Percentiles rank a stretch among this genome's conserved stretches.
phyloP scores from a whole-genome alignment of 2,113 vertebrate species.

The Parus major region DNA sequence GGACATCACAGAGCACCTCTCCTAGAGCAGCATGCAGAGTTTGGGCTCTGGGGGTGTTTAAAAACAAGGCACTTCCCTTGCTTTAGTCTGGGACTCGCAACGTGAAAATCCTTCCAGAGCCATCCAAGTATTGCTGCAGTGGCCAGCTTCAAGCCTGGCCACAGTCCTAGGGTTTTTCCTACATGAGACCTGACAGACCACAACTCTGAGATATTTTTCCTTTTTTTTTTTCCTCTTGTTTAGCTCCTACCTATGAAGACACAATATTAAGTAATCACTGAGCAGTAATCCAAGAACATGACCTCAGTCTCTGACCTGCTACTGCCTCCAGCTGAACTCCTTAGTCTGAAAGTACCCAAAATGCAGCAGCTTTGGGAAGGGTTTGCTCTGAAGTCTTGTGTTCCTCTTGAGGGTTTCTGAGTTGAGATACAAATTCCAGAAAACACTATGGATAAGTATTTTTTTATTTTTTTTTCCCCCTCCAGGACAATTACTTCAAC shows the following conservation, averaged over 20 bases:
- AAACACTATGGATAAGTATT: neutral
- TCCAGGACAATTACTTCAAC: neutral
- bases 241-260: neutral
- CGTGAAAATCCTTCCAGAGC: neutral
- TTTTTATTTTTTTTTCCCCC: no score
- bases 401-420: neutral
- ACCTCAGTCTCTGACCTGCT: neutral
- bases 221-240: neutral
- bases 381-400: neutral
- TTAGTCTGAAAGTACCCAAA: neutral
- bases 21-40: neutral
- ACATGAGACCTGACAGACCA: neutral
- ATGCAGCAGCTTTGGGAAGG: neutral
- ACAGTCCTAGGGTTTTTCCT: neutral
- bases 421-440: neutral
- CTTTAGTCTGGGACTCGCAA: neutral
- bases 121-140: neutral
- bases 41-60: neutral
- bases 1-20: neutral
- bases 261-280: neutral
- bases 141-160: neutral
- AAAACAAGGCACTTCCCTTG: neutral
- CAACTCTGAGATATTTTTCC: neutral
- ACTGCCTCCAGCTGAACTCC: neutral
- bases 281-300: neutral